Conservation (phyloP, 2,888 invertebrate genomes). For the Metopia argyrocephala region DNA sequence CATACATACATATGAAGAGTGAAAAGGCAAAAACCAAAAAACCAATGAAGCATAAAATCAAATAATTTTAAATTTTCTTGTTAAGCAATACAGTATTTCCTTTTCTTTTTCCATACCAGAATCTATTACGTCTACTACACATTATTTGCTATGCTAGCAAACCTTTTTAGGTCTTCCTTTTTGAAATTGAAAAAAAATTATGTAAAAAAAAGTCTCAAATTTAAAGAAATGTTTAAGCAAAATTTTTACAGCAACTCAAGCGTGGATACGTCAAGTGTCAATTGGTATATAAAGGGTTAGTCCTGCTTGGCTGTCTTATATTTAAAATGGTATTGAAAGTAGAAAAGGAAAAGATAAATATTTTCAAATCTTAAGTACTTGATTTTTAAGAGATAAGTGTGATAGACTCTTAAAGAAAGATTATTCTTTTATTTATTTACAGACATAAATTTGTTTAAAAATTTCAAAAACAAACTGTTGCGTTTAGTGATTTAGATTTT, state of each 20-base stretch:
- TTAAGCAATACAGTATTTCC: not conserved
- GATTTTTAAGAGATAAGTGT: not conserved
- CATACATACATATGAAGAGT: not conserved
- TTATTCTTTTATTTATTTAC: not conserved
- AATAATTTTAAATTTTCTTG: conserved; percentile 53
- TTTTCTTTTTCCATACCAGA: not conserved
- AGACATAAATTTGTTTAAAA: too few species aligned
- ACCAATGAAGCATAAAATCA: conserved; percentile 58
- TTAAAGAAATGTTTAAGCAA: not conserved
- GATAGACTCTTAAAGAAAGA: not conserved
- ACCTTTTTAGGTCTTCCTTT: conserved; percentile 39
- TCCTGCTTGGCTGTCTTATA: conserved; percentile 1
- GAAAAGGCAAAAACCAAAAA: conserved; percentile 2
- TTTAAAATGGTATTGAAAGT: not conserved
- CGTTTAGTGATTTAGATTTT: not conserved
- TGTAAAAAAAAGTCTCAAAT: conserved; percentile 20
- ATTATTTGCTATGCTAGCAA: not conserved
- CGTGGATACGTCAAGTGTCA: conserved; percentile 52
- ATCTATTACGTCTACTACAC: not conserved
- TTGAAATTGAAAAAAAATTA: not conserved
- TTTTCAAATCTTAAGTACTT: not conserved
- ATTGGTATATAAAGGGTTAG: conserved; percentile 22
- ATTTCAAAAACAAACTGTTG: not conserved
- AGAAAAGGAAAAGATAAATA: not conserved
- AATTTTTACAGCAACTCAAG: conserved; percentile 27